phyloP scores from a whole-genome alignment of 2,797 vertebrate species.

The Sebastes oblongus region DNA sequence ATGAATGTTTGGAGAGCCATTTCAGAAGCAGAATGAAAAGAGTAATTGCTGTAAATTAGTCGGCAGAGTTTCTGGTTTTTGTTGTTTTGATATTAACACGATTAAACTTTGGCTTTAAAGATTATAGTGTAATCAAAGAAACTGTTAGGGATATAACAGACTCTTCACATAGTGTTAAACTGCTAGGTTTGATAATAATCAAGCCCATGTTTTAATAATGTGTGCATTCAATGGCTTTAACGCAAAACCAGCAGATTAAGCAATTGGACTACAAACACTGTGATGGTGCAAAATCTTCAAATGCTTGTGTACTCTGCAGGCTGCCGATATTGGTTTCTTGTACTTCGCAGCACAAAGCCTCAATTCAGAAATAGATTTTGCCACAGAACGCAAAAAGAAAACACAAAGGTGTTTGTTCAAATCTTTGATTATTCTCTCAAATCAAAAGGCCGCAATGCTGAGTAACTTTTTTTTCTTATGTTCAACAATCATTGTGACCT shows the following conservation, averaged over 20 bases:
- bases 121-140: not conserved
- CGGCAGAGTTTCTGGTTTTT: not conserved
- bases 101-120: not conserved
- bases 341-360: too few relatives aligned
- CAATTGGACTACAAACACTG: not conserved
- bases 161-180: not conserved
- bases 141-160: not conserved
- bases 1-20: not conserved
- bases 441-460: not conserved
- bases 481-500: not conserved
- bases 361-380: not conserved
- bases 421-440: not conserved
- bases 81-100: not conserved
- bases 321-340: not conserved
- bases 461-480: not conserved
- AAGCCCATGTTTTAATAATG: not conserved
- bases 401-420: not conserved
- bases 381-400: not conserved
- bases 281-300: not conserved
- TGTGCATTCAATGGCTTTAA: not conserved
- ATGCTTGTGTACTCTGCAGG: not conserved
- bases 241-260: not conserved
- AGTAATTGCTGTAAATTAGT: not conserved
- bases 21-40: not conserved
- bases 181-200: not conserved